Conservation (phyloP, 2,113 vertebrate species). For the Brachyhypopomus occidentalis region DNA sequence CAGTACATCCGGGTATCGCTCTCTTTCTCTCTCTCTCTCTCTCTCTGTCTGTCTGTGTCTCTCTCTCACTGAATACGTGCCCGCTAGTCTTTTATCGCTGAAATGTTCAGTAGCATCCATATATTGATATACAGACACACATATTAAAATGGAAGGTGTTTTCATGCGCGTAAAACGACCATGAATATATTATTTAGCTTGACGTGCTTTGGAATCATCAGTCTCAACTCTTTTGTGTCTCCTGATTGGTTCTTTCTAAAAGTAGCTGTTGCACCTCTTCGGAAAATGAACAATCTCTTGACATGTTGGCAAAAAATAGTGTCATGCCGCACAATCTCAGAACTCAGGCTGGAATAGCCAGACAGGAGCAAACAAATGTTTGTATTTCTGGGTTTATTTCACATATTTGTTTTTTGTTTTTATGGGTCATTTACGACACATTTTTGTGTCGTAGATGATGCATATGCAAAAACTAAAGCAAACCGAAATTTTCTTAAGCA, state of each 20-base stretch:
- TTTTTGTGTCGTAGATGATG: not conserved
- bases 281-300: too few relatives aligned
- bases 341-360: not conserved
- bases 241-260: too few relatives aligned
- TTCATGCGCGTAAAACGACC: too few relatives aligned
- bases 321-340: too few relatives aligned
- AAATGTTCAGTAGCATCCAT: not conserved
- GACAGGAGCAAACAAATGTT: not conserved
- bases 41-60: not conserved
- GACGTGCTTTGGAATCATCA: too few relatives aligned
- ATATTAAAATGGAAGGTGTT: too few relatives aligned
- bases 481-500: conserved; percentile 13
- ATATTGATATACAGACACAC: too few relatives aligned
- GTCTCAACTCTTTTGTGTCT: too few relatives aligned
- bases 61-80: conserved; percentile 6
- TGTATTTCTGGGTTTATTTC: conserved; percentile 10
- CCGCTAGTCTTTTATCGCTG: not conserved
- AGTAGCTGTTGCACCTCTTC: too few relatives aligned
- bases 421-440: not conserved
- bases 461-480: not conserved
- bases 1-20: conserved; percentile 59
- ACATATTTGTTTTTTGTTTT: not conserved
- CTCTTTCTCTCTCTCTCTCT: not conserved
- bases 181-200: too few relatives aligned
- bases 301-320: too few relatives aligned